phyloP scores from a whole-genome alignment of 2,888 invertebrate species.

The Lasioglossum pauxillum region DNA sequence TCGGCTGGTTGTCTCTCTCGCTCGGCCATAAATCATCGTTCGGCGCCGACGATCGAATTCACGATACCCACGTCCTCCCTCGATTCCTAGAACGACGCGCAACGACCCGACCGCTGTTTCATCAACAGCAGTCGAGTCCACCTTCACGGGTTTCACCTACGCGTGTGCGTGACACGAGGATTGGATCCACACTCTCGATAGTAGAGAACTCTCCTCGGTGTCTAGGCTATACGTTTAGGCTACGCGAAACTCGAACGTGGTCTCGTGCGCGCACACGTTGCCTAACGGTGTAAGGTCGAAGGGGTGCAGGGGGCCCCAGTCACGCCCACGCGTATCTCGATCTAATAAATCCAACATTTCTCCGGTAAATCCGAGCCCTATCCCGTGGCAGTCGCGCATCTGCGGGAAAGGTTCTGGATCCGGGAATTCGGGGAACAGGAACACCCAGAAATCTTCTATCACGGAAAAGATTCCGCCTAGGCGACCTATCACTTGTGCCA shows the following conservation, averaged over 20 bases:
- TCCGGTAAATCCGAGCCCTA: constrained; percentile 79
- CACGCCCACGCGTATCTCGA: constrained; percentile 84
- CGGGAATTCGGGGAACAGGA: constrained; percentile 43
- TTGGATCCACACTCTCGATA: background rate
- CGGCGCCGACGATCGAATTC: constrained; percentile 76
- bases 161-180: constrained; percentile 54
- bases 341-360: constrained; percentile 85
- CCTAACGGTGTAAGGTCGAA: constrained; percentile 69
- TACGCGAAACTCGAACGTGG: constrained; percentile 48
- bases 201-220: background rate
- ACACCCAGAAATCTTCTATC: constrained; percentile 22
- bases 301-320: constrained; percentile 68
- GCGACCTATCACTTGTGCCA: background rate
- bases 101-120: constrained; percentile 52
- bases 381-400: constrained; percentile 65
- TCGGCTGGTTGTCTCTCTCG: constrained; percentile 18
- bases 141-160: constrained; percentile 25
- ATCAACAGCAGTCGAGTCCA: constrained; percentile 42
- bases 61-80: constrained; percentile 74
- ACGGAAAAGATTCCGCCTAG: background rate
- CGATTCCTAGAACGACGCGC: constrained; percentile 76
- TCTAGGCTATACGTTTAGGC: constrained; percentile 43
- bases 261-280: constrained; percentile 68
- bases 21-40: constrained; percentile 73
- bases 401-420: constrained; percentile 26